Percentiles rank a stretch among this genome's conserved stretches.
These are phyloP conservation scores for Galemys pyrenaicus DNA, from an alignment of 2,113 vertebrate genomes.

Conservation along the genomic window DNA sequence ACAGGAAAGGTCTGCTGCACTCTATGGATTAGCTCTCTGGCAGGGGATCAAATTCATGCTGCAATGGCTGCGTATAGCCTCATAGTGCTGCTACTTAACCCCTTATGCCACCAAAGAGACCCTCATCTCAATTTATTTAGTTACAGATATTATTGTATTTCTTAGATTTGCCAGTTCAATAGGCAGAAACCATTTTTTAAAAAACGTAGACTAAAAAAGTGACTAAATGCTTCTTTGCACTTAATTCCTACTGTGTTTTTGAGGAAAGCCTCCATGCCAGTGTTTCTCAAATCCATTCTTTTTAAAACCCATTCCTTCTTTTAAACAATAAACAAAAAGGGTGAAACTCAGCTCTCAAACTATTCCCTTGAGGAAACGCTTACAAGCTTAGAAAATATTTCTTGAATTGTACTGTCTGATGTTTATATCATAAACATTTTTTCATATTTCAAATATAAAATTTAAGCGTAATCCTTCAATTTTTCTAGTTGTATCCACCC, in stretches of 20 bases:
- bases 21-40: no score
- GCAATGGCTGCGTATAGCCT: no score
- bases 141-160: not conserved
- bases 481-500: not conserved
- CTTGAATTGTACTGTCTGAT: not conserved
- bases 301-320: not conserved
- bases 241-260: not conserved
- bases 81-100: no score
- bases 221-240: not conserved
- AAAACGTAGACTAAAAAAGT: not conserved
- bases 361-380: not conserved
- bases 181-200: not conserved
- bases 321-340: not conserved
- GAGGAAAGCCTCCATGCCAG: not conserved
- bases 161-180: not conserved
- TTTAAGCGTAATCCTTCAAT: not conserved
- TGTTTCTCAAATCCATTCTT: not conserved
- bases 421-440: not conserved
- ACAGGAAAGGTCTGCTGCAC: no score
- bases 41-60: no score
- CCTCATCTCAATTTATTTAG: not conserved
- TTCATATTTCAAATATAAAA: not conserved
- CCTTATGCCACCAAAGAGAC: no score
- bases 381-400: not conserved
- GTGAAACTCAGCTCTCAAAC: not conserved